Conservation (phyloP, 1,140 invertebrate species). For the Bathynomus jamesi region DNA sequence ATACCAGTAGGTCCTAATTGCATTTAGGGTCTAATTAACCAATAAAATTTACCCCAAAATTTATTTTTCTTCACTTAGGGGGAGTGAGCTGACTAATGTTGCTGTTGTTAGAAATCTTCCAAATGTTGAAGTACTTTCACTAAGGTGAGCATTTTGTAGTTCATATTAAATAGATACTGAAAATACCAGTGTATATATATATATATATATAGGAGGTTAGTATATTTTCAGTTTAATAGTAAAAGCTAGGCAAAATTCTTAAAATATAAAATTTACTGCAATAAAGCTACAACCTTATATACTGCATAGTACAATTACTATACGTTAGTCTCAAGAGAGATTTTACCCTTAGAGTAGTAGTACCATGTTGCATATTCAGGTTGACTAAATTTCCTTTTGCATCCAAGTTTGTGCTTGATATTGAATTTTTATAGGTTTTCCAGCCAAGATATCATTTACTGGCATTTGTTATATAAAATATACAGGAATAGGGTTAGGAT, state of each 20-base stretch:
- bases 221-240: neutral
- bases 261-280: neutral
- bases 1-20: too few species aligned
- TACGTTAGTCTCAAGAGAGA: too few species aligned
- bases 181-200: neutral
- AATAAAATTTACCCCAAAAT: too few species aligned
- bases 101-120: conserved; percentile 38
- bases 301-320: neutral
- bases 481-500: too few species aligned
- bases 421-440: too few species aligned
- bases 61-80: conserved; percentile 35
- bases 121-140: conserved; percentile 42
- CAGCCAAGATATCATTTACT: too few species aligned
- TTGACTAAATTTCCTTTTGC: too few species aligned
- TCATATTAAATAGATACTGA: neutral
- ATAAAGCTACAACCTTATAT: conserved; percentile 4
- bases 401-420: too few species aligned
- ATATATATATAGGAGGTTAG: neutral
- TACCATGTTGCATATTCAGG: too few species aligned
- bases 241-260: neutral
- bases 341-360: too few species aligned
- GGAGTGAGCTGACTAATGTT: conserved; percentile 41
- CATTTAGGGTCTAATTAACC: too few species aligned
- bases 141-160: conserved; percentile 39
- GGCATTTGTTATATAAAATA: too few species aligned